Base-by-base conservation (phyloP, 2,797 vertebrate genomes). In the Silurus aristotelis region DNA sequence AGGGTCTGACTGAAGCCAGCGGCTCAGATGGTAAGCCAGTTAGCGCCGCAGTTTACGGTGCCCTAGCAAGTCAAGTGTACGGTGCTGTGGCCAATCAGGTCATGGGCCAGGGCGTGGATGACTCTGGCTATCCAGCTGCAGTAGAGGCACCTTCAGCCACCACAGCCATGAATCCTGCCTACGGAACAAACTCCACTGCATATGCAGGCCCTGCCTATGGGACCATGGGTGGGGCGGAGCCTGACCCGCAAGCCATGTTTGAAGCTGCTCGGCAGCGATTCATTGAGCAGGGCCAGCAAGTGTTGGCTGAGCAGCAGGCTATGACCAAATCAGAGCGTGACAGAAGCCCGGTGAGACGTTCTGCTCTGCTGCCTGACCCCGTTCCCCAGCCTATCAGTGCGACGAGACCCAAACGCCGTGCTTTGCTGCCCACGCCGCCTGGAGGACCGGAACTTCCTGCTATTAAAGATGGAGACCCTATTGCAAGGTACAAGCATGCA, bases 221-320 rank as follows among this genome's bases (percentile, higher is more conserved):
- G 14, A 77, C 90, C 80, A 81, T 84, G 71, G 89, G 87, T 79
- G 63, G 77, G 15, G 61, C 48, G 0, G 86, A 85, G 52, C 80
- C 93, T 31, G 94, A 96, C 89, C 94, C 94, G 0, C 93, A 89
- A 79, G 89, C 90, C 48, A 43, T 95, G 56, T 96, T 96, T 12
- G 95, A 96, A 88, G 95, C 95, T 13, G 95, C 95, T 43, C 94
- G 95, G 87, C 95, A 95, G n/a, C 95, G 95, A 84, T 96, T 95
- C 86, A 96, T 96, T 86, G 94, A 95, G 86, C 95, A 96, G 80
- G 95, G 95, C 84, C 95, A 96, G 82, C 95, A 95, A 91, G 95
- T 95, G 82, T 90, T 96, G 87, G 95, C 95, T 12, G 95, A 96
- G 90, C 95, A 96, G 89, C 95, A 96, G 87, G 91, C 93, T 0